Base-by-base conservation (phyloP, 2,888 invertebrate species). In the Zhuqinia jingwanae region DNA sequence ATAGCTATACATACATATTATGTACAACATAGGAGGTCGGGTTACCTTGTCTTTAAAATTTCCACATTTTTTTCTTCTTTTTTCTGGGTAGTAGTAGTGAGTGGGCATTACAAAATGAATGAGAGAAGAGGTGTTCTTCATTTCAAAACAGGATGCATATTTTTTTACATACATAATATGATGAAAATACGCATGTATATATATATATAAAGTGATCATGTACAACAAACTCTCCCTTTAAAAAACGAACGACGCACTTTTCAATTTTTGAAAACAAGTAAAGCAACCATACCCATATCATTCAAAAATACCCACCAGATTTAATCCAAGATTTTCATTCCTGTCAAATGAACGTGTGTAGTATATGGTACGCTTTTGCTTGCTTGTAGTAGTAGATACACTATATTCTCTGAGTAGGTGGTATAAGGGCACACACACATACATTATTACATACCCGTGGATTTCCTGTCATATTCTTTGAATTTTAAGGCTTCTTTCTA, bases 381-480 rank as follows among this genome's bases (percentile, higher is more conserved):
- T 22, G 45, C 20, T 22, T 68, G 27, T 65, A n/a, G n/a, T n/a
- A n/a, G n/a, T n/a, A n/a, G n/a, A n/a, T 70, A 3, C 42, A 42
- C 1, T 45, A 45, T 36, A 53, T 36, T 30, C 27, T n/a, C 11
- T 36, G 50, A 53, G 70, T 70, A 70, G 70, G 70, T 70, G 70
- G 70, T 70, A n/a, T n/a, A 70, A 70, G 70, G 70, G 42, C 36
- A 63, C 30, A 13, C 22, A 2, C 22, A 13, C 45, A n/a, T 20
- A 45, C 42, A 25, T 78, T 70, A 50, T 50, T 79, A 47, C 17
- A n/a, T 47, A 45, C 81, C 58, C 68, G 73, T 70, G 60, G 47
- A 60, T 80, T 85, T 85, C 85, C 85, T 79, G 85, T 73, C 63
- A 25, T 85, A 68, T 79, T 85, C 79, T 47, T 65, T 80, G 75